phyloP scores from a whole-genome alignment of 2,113 vertebrate genomes.

The Monarcha castaneiventris region DNA sequence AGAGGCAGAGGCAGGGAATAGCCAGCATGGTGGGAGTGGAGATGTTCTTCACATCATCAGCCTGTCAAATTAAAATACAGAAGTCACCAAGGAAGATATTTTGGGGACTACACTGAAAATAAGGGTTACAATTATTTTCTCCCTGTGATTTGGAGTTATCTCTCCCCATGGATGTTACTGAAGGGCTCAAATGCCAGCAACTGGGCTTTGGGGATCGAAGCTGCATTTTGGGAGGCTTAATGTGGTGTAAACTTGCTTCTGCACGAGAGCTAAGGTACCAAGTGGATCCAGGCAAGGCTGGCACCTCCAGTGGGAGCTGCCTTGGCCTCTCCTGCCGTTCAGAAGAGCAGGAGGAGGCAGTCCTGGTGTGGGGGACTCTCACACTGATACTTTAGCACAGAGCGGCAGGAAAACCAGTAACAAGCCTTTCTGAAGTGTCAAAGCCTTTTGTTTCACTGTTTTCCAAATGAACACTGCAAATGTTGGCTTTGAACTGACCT shows the following conservation, averaged over 20 bases:
- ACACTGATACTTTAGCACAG: not conserved
- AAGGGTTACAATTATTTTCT: not conserved
- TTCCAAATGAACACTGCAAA: not conserved
- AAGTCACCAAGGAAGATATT: not conserved
- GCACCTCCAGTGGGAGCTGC: not conserved
- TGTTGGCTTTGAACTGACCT: slow-evolving; percentile 5
- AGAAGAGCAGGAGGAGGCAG: not conserved
- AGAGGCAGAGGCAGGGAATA: not conserved
- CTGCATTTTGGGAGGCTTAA: not conserved
- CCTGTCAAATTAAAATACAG: not conserved
- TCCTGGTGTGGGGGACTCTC: accelerated
- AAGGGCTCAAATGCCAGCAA: not conserved
- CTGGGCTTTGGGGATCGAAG: not conserved
- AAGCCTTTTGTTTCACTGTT: not conserved
- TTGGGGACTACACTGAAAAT: not conserved
- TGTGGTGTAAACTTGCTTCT: not conserved
- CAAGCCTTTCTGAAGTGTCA: not conserved
- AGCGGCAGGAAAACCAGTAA: not conserved
- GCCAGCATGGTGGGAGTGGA: not conserved
- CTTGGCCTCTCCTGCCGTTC: not conserved
- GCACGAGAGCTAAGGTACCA: not conserved
- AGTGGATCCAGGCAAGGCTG: not conserved
- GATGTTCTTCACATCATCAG: not conserved
- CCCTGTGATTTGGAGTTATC: not conserved
- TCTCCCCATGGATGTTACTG: not conserved